These are phyloP conservation scores for Eudasyphora cyanicolor DNA, from an alignment of 2,888 invertebrate genomes.

Conservation along the genomic window DNA sequence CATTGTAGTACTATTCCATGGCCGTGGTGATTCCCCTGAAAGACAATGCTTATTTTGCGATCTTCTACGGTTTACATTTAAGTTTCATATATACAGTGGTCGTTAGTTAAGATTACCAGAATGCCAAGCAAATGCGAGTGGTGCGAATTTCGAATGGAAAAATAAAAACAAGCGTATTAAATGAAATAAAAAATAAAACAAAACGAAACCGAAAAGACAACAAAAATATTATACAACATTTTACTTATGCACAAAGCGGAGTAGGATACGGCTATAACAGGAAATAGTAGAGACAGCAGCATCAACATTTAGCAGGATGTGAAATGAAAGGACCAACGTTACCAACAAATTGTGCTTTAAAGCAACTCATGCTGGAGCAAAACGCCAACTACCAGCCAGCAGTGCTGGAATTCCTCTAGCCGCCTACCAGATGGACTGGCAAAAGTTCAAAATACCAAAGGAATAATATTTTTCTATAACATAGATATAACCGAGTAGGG, in stretches of 20 bases:
- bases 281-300: background rate
- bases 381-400: background rate
- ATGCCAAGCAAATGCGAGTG: background rate
- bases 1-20: background rate
- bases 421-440: background rate
- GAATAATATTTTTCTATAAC: background rate
- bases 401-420: too few relatives aligned
- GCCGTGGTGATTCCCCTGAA: conserved; percentile 37
- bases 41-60: conserved; percentile 56
- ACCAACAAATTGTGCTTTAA: conserved; percentile 5
- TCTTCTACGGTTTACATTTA: conserved; percentile 8
- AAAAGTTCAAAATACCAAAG: background rate
- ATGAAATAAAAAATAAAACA: background rate
- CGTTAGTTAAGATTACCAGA: conserved; percentile 36
- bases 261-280: background rate
- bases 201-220: background rate
- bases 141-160: background rate
- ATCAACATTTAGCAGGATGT: background rate
- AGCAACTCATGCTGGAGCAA: background rate
- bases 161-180: background rate
- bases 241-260: conserved; percentile 20
- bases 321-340: background rate
- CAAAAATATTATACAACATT: conserved; percentile 13
- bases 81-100: background rate
- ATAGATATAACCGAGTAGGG: background rate